A percentile compares a stretch with the other conserved stretches of the same genome.
These are phyloP conservation scores for Melanerpes aurifrons DNA, from an alignment of 2,113 vertebrate species.

Conservation along the genomic window DNA sequence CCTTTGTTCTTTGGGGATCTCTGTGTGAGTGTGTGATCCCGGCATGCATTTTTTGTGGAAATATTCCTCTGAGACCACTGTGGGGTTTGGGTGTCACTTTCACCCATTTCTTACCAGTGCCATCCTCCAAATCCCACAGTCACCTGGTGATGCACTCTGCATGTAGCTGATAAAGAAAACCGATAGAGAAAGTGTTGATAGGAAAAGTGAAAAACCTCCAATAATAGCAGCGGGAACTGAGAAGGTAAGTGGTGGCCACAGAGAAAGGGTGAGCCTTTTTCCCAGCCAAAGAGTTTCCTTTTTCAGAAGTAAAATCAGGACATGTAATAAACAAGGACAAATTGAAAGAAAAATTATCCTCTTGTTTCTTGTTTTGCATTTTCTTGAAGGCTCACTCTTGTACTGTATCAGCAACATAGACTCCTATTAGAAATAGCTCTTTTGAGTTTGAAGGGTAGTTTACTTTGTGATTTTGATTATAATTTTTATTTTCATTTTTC, in stretches of 20 bases:
- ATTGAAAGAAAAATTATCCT: neutral
- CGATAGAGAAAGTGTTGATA: neutral
- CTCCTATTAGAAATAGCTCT: neutral
- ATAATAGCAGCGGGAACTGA: neutral
- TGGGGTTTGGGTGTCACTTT: neutral
- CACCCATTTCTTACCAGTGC: neutral
- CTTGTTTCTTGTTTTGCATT: neutral
- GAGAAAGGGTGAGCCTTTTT: neutral
- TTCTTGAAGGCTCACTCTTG: neutral
- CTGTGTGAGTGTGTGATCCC: fast-evolving
- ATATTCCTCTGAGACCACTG: neutral
- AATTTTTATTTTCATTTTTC: neutral
- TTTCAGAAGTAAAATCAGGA: neutral
- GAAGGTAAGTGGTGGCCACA: neutral
- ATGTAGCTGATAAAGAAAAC: neutral
- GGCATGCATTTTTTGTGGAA: neutral
- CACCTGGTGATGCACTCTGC: neutral
- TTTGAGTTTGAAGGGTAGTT: neutral
- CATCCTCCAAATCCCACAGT: neutral
- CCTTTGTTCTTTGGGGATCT: neutral
- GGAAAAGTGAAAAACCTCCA: neutral
- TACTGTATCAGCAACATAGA: neutral
- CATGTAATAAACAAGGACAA: neutral
- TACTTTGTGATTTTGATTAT: neutral
- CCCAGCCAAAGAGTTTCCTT: neutral